Evolutionary conservation across 2,113 vertebrate species (phyloP).

Genomic region (Dunckerocampus dactyliophorus): DNA sequence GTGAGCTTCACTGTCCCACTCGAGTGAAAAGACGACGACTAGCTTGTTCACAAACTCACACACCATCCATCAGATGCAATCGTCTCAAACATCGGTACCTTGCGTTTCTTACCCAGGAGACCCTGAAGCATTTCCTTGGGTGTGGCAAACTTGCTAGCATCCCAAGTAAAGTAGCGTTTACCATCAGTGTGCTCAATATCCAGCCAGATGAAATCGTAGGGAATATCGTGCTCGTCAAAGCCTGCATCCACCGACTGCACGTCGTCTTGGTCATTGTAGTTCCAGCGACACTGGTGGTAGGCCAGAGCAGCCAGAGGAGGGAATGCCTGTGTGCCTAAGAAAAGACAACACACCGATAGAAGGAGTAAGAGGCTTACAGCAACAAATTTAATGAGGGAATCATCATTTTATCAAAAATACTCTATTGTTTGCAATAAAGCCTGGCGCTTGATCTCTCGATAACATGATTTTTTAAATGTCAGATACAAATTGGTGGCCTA

Average conservation of each 20-base stretch:
- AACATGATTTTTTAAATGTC: not conserved
- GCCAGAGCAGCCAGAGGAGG: conserved; percentile 82
- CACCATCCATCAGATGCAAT: too few relatives aligned
- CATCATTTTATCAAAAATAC: too few relatives aligned
- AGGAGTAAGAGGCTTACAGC: too few relatives aligned
- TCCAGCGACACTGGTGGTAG: conserved; percentile 97
- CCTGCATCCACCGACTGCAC: conserved; percentile 79
- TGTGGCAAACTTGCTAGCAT: conserved; percentile 80
- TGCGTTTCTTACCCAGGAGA: conserved; percentile 79
- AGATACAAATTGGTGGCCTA: not conserved
- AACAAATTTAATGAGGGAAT: too few relatives aligned
- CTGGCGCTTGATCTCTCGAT: not conserved
- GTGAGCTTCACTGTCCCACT: too few relatives aligned
- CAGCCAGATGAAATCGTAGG: conserved; percentile 90
- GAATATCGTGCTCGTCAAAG: conserved; percentile 85
- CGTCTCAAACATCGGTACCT: conserved; percentile 60
- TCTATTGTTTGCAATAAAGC: too few relatives aligned
- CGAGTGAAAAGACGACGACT: too few relatives aligned
- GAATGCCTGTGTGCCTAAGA: conserved; percentile 85
- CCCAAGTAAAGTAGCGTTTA: conserved; percentile 97
- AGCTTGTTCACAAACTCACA: too few relatives aligned
- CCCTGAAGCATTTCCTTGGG: conserved; percentile 80
- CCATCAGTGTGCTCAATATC: conserved; percentile 94
- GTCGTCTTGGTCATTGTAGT: conserved; percentile 92
- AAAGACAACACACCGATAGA: not conserved